Base-by-base conservation (phyloP, 1,140 invertebrate genomes). In the Macrostomum lignano region DNA sequence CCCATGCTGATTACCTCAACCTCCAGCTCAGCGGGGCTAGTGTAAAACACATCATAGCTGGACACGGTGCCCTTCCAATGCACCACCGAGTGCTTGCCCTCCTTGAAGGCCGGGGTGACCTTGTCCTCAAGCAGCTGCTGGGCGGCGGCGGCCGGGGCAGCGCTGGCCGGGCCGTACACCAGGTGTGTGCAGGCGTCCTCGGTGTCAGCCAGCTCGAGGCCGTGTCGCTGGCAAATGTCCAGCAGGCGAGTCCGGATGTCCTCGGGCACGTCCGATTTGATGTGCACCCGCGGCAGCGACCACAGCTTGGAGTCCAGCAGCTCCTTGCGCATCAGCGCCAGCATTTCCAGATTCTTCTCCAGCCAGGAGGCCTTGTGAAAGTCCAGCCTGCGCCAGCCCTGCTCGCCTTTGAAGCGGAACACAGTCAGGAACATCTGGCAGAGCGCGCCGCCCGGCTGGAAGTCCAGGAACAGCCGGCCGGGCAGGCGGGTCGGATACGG, bases 351-450 rank as follows among this genome's bases (percentile, higher is more conserved):
- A 46, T 82, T 76, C 38, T 78, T 66, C 49, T 91, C 81, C 56
- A 81, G 71, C 23, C 77, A 67, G 10, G 74, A 75, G 5, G 76
- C 74, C 43, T 76, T 81, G 65, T 73, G 55, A 41, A 67, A 67
- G 41, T 62, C 60, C 38, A 61, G 59, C 29, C 56, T 41, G 19
- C 60, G 41, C 73, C 79, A 88, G 55, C 77, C 74, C 62, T 88
- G 79, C 52, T 91, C 82, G 54, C 69, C 72, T 55, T 84, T 84
- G 61, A 81, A 91, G 48, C 75, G 78, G 63, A 75, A 91, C 46
- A 81, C 79, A 38, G 76, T 73, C 43, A 73, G 70, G 42, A 93
- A 66, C 48, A 91, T 78, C 40, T 82, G 74, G 62, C 79, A 88
- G 14, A 91, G 61, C 6, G 73, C 70, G 25, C 81, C 81, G 31